Percentiles rank a stretch among this genome's conserved stretches.
These are phyloP conservation scores for Chesias legatella DNA, from an alignment of 2,888 invertebrate species.

Conservation along the genomic window DNA sequence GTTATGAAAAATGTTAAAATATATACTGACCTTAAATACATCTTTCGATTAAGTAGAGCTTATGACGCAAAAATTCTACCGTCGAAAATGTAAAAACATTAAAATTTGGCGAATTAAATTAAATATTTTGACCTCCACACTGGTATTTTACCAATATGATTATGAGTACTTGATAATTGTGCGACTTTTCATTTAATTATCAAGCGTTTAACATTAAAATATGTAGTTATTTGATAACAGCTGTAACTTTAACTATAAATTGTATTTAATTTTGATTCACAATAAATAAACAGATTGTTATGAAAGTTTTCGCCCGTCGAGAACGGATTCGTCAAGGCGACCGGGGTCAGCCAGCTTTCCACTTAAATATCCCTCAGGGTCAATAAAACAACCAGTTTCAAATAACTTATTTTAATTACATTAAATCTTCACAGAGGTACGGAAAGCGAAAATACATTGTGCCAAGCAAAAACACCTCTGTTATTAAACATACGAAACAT, in stretches of 20 bases:
- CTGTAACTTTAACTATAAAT: not conserved
- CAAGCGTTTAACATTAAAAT: too few species aligned
- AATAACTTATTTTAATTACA: slow-evolving; percentile 28
- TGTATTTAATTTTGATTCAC: slow-evolving; percentile 1
- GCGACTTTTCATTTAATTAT: too few species aligned
- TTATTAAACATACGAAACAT: slow-evolving; percentile 29
- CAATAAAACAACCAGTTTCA: slow-evolving; percentile 23
- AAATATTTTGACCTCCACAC: too few species aligned
- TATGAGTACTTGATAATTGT: too few species aligned
- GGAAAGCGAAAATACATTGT: slow-evolving; percentile 27
- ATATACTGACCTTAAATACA: too few species aligned
- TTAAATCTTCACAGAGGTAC: slow-evolving; percentile 27
- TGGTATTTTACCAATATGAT: too few species aligned
- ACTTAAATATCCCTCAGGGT: slow-evolving; percentile 13
- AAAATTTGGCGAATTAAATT: too few species aligned
- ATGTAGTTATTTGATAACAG: too few species aligned
- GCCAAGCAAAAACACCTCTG: slow-evolving; percentile 28
- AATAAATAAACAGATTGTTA: slow-evolving; percentile 14
- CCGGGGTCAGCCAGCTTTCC: slow-evolving; percentile 28
- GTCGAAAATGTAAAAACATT: too few species aligned
- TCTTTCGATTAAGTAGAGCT: too few species aligned
- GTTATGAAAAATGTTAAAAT: too few species aligned
- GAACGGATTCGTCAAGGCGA: slow-evolving; percentile 27
- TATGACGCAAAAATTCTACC: too few species aligned
- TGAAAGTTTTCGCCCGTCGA: slow-evolving; percentile 21